Percentiles rank a stretch among this genome's conserved stretches.
Conservation (phyloP, 2,888 invertebrate genomes). For the Pemphredon lugubris region DNA sequence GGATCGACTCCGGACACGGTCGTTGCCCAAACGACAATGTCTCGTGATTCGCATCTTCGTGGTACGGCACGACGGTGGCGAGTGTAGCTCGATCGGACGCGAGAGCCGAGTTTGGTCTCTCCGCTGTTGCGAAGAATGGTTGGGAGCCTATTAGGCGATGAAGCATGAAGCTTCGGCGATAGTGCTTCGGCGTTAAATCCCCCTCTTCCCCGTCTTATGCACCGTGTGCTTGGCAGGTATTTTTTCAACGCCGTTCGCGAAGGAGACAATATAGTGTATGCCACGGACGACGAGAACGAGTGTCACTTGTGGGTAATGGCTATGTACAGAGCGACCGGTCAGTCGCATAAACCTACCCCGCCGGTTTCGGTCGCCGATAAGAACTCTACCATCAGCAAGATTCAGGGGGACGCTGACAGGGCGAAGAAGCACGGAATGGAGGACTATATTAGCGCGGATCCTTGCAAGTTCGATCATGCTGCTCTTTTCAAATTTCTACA, state of each 20-base stretch:
- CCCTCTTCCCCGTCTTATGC: neutral
- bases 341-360: constrained; percentile 99
- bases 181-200: too few species aligned
- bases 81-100: too few species aligned
- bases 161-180: too few species aligned
- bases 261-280: constrained; percentile 97
- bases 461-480: constrained; percentile 98
- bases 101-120: too few species aligned
- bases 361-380: constrained; percentile 92
- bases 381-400: constrained; percentile 92
- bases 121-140: too few species aligned
- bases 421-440: constrained; percentile 99
- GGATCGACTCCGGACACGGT: too few species aligned
- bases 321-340: constrained; percentile 99
- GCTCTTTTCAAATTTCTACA: constrained; percentile 95
- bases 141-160: too few species aligned
- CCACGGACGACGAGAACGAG: constrained; percentile 98
- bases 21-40: too few species aligned
- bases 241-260: constrained; percentile 99
- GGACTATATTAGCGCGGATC: constrained; percentile 99
- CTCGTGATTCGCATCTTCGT: too few species aligned
- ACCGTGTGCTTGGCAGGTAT: constrained; percentile 83
- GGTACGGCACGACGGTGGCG: too few species aligned
- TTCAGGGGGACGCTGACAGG: constrained; percentile 97
- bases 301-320: constrained; percentile 99